phyloP scores from a whole-genome alignment of 2,797 vertebrate genomes.

The Yasuhikotakia modesta region DNA sequence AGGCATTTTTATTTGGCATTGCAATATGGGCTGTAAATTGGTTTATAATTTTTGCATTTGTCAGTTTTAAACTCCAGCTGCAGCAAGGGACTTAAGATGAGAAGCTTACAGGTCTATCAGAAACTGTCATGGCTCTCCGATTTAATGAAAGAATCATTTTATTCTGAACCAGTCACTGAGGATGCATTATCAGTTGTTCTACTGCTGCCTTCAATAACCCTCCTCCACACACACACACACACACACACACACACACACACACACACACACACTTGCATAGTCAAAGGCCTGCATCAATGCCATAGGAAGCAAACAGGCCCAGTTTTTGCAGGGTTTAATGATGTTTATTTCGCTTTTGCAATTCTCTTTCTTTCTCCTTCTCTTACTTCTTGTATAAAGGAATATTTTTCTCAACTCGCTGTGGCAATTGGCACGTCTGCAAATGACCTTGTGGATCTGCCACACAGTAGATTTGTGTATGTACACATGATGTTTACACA shows the following conservation, averaged over 20 bases:
- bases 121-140: conserved; percentile 25
- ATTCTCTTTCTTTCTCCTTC: background rate
- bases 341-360: background rate
- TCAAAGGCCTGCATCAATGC: background rate
- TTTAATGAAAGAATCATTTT: conserved; percentile 37
- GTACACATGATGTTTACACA: no score
- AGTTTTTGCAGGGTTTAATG: conserved; percentile 22
- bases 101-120: conserved; percentile 27
- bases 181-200: conserved; percentile 36
- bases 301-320: background rate
- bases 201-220: background rate
- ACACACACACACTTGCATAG: background rate
- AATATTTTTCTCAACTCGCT: background rate
- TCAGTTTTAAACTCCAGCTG: conserved; percentile 33
- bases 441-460: background rate
- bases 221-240: conserved; percentile 1
- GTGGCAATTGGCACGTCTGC: no score
- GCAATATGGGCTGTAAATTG: conserved; percentile 6
- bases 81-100: conserved; percentile 5
- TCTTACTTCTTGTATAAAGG: background rate
- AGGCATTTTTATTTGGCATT: conserved; percentile 20
- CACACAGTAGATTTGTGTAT: background rate
- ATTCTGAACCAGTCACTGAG: conserved; percentile 18
- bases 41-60: conserved; percentile 34
- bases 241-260: no score